Evolutionary conservation across 2,797 vertebrate species (phyloP).

Genomic region (Ptychobarbus kaznakovi): DNA sequence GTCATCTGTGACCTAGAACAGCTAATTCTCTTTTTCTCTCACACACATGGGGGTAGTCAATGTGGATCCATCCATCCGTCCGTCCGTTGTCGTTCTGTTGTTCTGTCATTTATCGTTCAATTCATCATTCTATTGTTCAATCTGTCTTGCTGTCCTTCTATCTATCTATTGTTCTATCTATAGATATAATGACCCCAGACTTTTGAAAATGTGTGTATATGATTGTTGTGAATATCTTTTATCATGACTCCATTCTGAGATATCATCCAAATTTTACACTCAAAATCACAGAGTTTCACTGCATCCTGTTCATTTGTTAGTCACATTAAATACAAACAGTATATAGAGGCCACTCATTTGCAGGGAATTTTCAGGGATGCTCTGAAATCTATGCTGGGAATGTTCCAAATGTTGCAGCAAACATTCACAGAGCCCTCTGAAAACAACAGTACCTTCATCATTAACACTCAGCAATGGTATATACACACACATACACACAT

Average conservation of each 20-base stretch:
- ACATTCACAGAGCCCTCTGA: not conserved
- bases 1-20: conserved; percentile 74
- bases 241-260: not conserved
- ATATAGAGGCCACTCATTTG: not conserved
- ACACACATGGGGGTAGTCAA: conserved; percentile 4
- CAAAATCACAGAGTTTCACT: not conserved
- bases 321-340: not conserved
- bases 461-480: not conserved
- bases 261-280: not conserved
- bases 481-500: not conserved
- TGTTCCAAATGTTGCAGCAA: not conserved
- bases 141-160: not conserved
- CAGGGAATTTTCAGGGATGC: conserved; percentile 6
- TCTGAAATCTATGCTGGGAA: not conserved
- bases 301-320: conserved; percentile 1
- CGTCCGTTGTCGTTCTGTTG: not conserved
- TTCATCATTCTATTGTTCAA: no score
- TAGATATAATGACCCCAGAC: not conserved
- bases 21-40: conserved; percentile 25
- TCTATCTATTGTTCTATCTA: not conserved
- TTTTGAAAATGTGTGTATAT: not conserved
- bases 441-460: not conserved
- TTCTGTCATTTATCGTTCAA: not conserved
- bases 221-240: not conserved
- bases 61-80: not conserved